Percentiles rank a stretch among this genome's conserved stretches.
Conservation (phyloP, 2,113 vertebrate species). For the Heterocephalus glaber region DNA sequence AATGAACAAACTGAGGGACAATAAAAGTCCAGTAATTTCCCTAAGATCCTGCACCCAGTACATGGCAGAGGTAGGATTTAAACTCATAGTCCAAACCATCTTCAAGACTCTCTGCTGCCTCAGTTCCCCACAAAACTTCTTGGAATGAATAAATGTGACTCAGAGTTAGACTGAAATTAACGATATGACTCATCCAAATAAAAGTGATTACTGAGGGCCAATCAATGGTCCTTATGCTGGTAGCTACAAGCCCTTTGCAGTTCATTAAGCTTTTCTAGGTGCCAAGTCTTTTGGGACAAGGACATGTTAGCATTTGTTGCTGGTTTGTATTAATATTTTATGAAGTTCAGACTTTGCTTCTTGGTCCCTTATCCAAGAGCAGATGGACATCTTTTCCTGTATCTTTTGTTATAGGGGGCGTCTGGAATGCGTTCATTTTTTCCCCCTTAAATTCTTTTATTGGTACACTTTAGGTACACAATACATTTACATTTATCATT, state of each 20-base stretch:
- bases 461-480: too few species aligned
- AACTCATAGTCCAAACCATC: neutral
- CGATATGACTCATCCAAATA: neutral
- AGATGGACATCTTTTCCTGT: neutral
- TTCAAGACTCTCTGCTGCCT: neutral
- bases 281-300: neutral
- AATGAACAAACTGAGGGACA: neutral
- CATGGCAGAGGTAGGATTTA: neutral
- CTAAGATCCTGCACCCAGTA: neutral
- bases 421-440: too few species aligned
- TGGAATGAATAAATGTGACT: neutral
- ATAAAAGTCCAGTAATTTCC: neutral
- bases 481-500: too few species aligned
- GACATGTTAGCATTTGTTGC: neutral
- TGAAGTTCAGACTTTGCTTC: neutral
- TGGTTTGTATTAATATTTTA: slow-evolving; percentile 4
- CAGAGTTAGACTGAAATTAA: neutral
- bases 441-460: too few species aligned
- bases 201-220: neutral
- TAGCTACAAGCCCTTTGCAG: neutral
- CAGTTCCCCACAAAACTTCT: neutral
- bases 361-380: neutral
- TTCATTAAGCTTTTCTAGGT: neutral
- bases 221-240: neutral
- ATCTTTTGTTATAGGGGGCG: neutral